Conservation (phyloP, 2,113 vertebrate species). For the Scolopax mira region DNA sequence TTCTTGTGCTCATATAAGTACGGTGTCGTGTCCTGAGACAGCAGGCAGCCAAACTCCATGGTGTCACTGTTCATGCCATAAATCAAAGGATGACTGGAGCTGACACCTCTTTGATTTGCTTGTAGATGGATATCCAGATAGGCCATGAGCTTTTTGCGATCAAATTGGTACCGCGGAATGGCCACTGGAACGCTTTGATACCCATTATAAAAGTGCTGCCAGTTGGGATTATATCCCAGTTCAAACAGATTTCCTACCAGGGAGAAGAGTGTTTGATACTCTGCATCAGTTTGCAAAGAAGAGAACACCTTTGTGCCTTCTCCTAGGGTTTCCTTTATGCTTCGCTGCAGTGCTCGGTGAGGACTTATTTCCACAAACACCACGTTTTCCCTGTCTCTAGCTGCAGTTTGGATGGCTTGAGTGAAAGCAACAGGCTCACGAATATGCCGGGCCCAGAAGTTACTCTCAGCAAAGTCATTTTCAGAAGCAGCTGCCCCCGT, state of each 20-base stretch:
- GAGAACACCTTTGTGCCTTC: conserved; percentile 69
- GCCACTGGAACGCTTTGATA: conserved; percentile 72
- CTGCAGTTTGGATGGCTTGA: conserved; percentile 66
- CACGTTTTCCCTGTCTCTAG: conserved; percentile 58
- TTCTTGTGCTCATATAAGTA: conserved; percentile 85
- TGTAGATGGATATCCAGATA: conserved; percentile 70
- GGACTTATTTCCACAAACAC: conserved; percentile 88
- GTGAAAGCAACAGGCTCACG: conserved; percentile 82
- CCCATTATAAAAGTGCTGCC: conserved; percentile 77
- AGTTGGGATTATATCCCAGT: conserved; percentile 77
- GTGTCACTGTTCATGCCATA: conserved; percentile 29
- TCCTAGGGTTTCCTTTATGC: conserved; percentile 82
- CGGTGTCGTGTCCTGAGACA: conserved; percentile 55
- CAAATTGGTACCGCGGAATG: conserved; percentile 84
- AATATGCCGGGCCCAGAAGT: conserved; percentile 85
- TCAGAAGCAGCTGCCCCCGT: conserved; percentile 68
- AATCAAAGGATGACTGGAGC: conserved; percentile 65
- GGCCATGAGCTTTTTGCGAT: conserved; percentile 69
- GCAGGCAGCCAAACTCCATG: conserved; percentile 65
- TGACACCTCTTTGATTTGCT: neutral
- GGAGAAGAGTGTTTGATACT: conserved; percentile 70
- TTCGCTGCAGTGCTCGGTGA: conserved; percentile 76
- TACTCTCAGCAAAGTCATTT: conserved; percentile 75
- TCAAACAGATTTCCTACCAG: conserved; percentile 80
- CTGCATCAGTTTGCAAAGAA: conserved; percentile 73